These are phyloP conservation scores for Uloborus plumipes DNA, from an alignment of 2,888 invertebrate genomes.

Conservation along the genomic window DNA sequence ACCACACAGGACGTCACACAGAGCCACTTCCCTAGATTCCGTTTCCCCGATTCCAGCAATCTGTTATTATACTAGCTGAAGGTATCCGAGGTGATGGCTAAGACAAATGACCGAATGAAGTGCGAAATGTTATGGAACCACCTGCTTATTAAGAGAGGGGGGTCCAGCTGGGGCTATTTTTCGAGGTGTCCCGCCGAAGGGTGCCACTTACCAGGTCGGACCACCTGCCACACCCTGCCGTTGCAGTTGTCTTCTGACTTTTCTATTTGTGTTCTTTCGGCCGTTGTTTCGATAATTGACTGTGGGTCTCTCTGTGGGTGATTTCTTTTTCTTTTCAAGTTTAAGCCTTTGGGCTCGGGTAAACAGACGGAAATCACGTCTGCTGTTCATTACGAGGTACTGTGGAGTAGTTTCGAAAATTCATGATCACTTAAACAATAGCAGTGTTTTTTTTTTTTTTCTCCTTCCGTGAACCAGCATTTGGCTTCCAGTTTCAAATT, in stretches of 20 bases:
- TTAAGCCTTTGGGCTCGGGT: not conserved
- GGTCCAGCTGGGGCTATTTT: slow-evolving; percentile 10
- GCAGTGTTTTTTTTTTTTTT: not conserved
- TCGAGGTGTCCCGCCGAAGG: slow-evolving; percentile 21
- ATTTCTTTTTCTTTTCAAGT: not conserved
- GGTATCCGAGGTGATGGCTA: not conserved
- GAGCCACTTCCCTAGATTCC: too few relatives aligned
- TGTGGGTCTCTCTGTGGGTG: not conserved
- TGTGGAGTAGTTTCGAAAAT: too few relatives aligned
- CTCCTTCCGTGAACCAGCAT: not conserved
- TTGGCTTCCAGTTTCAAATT: too few relatives aligned
- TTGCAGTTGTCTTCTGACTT: not conserved
- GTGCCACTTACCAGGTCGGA: slow-evolving; percentile 37
- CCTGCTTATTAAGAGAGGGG: slow-evolving; percentile 51
- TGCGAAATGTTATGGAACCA: slow-evolving; percentile 60
- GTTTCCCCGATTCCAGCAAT: not conserved
- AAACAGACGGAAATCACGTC: too few relatives aligned
- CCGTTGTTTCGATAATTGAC: not conserved
- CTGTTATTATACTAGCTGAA: not conserved
- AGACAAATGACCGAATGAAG: slow-evolving; percentile 46
- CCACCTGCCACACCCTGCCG: slow-evolving; percentile 41
- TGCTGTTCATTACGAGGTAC: too few relatives aligned
- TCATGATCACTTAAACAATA: not conserved
- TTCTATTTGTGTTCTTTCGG: slow-evolving; percentile 1
- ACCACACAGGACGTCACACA: too few relatives aligned